phyloP scores from a whole-genome alignment of 2,113 vertebrate genomes.

The Upupa epops region DNA sequence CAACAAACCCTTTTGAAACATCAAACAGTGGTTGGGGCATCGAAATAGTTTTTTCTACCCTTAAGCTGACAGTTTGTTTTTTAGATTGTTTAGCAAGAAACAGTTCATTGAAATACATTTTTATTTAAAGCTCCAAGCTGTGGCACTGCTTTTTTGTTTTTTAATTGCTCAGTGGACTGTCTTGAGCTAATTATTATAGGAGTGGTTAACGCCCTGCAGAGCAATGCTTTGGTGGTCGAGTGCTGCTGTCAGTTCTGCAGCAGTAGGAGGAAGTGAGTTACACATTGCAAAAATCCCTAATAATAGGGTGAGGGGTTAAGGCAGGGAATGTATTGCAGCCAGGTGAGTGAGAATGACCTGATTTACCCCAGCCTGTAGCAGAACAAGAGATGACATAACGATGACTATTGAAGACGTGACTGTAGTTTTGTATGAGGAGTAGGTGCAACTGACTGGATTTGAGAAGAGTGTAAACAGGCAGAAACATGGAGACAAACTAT shows the following conservation, averaged over 20 bases:
- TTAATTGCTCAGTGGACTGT: not conserved
- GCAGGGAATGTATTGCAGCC: not conserved
- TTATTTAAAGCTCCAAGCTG: not conserved
- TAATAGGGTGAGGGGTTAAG: not conserved
- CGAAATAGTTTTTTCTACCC: not conserved
- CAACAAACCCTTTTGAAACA: not conserved
- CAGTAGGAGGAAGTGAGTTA: not conserved
- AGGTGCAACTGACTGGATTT: not conserved
- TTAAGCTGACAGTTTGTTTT: not conserved
- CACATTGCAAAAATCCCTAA: not conserved
- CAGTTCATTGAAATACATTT: not conserved
- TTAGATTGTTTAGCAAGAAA: not conserved
- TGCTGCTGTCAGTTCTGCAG: not conserved
- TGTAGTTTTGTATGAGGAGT: not conserved
- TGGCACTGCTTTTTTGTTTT: not conserved
- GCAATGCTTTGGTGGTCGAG: not conserved
- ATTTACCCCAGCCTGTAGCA: not conserved
- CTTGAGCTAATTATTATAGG: accelerated
- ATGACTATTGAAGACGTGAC: not conserved
- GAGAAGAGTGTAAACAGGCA: not conserved
- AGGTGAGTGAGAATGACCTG: not conserved
- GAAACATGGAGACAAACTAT: not conserved
- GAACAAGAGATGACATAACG: not conserved
- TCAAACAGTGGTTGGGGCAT: not conserved
- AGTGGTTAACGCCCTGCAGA: no score